These are phyloP conservation scores for Drosophila subquinaria DNA, from an alignment of 2,888 invertebrate species.

Conservation along the genomic window DNA sequence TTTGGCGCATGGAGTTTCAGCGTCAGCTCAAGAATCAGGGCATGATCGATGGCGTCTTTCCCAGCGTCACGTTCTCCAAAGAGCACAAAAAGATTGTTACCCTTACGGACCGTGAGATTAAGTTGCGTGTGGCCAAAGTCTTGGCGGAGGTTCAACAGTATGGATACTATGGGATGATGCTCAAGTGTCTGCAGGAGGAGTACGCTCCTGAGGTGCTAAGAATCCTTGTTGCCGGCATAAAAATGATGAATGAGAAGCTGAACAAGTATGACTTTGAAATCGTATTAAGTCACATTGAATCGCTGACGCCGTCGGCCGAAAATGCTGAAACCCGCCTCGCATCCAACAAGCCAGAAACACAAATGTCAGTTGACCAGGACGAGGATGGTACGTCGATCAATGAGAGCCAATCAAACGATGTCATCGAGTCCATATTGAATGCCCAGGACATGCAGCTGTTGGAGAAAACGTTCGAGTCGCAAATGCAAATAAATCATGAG, in stretches of 20 bases:
- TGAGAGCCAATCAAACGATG: slow-evolving; percentile 60
- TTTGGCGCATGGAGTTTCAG: slow-evolving; percentile 90
- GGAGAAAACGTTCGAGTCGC: slow-evolving; percentile 87
- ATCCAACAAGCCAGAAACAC: slow-evolving; percentile 16
- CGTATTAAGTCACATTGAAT: slow-evolving; percentile 58
- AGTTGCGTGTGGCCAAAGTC: slow-evolving; percentile 88
- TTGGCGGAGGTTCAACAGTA: slow-evolving; percentile 89
- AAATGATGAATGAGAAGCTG: slow-evolving; percentile 86
- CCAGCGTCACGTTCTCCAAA: slow-evolving; percentile 92
- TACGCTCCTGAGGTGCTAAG: slow-evolving; percentile 91
- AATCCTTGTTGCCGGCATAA: slow-evolving; percentile 87
- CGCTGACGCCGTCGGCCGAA: slow-evolving; percentile 28
- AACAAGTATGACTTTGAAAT: slow-evolving; percentile 87
- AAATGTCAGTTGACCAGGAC: slow-evolving; percentile 12
- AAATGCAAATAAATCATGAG: slow-evolving; percentile 81
- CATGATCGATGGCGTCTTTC: slow-evolving; percentile 93
- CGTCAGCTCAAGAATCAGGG: slow-evolving; percentile 90
- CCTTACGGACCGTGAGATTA: slow-evolving; percentile 88
- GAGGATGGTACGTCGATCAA: slow-evolving; percentile 27
- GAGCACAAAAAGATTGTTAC: slow-evolving; percentile 92
- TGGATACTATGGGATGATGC: slow-evolving; percentile 90
- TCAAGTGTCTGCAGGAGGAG: slow-evolving; percentile 89
- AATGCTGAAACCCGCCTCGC: slow-evolving; percentile 3
- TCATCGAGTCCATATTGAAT: slow-evolving; percentile 80
- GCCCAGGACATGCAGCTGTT: slow-evolving; percentile 79